Conservation (phyloP, 2,113 vertebrate species). For the Macheiramphus alcinus region DNA sequence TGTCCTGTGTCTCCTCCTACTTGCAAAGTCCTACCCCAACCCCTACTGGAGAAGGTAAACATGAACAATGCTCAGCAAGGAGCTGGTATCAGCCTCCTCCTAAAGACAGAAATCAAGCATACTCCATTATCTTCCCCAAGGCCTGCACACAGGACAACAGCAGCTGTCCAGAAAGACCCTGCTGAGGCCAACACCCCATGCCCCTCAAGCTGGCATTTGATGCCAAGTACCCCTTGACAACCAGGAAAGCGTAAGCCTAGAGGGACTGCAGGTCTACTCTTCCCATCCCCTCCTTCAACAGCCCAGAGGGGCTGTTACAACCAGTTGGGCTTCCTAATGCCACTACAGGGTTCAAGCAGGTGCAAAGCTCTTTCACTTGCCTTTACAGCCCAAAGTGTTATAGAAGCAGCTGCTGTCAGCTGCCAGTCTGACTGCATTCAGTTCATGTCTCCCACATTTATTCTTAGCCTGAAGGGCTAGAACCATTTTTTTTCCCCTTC, state of each 20-base stretch:
- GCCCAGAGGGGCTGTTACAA: background rate
- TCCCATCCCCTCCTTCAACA: background rate
- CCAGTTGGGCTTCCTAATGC: background rate
- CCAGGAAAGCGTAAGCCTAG: background rate
- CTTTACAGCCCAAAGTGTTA: background rate
- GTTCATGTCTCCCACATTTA: background rate
- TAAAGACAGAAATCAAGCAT: background rate
- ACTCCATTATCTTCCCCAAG: background rate
- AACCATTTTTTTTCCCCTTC: background rate
- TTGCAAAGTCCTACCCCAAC: background rate
- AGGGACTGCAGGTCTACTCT: background rate
- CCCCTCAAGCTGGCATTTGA: too few species aligned
- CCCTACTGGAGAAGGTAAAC: background rate
- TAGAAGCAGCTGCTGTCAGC: background rate
- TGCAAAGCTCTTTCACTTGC: background rate
- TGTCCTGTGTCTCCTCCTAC: background rate
- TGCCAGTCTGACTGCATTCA: background rate
- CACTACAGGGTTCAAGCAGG: background rate
- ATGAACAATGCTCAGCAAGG: background rate
- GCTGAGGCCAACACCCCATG: fast-evolving
- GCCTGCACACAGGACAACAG: background rate
- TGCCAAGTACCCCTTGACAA: background rate
- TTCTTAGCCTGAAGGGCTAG: background rate
- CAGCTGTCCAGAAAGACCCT: background rate
- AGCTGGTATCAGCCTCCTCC: background rate